A percentile compares a stretch with the other conserved stretches of the same genome.
Conservation (phyloP, 1,140 invertebrate genomes). For the Triops cancriformis region DNA sequence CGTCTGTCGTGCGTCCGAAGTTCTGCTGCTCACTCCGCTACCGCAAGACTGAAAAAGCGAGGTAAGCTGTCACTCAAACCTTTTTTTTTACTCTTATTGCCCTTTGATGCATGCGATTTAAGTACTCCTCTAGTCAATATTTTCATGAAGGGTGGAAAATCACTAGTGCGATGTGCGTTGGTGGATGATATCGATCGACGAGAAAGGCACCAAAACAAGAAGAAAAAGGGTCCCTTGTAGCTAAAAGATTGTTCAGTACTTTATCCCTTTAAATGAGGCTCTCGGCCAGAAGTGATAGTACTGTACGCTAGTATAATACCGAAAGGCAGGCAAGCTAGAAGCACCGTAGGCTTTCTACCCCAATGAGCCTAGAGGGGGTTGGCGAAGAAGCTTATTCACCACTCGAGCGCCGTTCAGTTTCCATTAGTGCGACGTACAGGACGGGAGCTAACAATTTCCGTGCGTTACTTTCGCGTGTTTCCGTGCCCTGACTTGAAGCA, state of each 20-base stretch:
- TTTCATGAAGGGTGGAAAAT: no score
- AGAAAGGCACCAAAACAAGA: neutral
- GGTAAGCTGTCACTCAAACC: neutral
- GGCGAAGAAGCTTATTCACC: neutral
- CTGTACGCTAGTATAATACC: neutral
- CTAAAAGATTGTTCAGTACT: neutral
- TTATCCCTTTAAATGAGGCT: constrained; percentile 3
- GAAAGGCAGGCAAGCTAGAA: neutral
- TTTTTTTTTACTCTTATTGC: no score
- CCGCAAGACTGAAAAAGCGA: neutral
- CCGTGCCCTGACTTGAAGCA: neutral
- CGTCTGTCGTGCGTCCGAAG: neutral
- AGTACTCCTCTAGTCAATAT: neutral
- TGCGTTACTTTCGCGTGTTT: neutral
- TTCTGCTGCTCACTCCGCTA: neutral
- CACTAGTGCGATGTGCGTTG: neutral
- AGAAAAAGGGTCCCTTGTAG: neutral
- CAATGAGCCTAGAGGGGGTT: neutral
- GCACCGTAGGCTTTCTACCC: neutral
- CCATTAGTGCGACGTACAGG: neutral
- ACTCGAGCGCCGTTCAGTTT: constrained; percentile 1
- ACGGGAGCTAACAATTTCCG: neutral
- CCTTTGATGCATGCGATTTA: neutral
- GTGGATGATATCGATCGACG: neutral
- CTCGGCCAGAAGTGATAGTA: neutral